These are phyloP conservation scores for Apodemus speciosus DNA, from an alignment of 2,113 vertebrate species.

Conservation along the genomic window DNA sequence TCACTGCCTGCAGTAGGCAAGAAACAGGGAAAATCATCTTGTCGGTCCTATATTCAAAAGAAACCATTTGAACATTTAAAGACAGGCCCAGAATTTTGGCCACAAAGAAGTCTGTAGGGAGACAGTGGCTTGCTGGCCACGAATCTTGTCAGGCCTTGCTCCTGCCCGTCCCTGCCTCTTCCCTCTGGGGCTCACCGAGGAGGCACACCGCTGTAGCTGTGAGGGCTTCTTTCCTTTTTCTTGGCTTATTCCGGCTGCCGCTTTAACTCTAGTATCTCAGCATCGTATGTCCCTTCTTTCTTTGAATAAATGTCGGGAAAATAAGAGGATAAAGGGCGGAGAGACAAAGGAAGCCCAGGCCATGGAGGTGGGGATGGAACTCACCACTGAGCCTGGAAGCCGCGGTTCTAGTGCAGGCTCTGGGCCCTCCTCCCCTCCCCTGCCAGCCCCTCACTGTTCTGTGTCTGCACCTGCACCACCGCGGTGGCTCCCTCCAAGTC, in stretches of 20 bases:
- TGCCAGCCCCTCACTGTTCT: too few relatives aligned
- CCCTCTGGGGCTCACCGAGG: fast-evolving
- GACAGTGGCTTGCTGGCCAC: background rate
- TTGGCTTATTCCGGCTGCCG: background rate
- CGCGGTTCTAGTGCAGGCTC: background rate
- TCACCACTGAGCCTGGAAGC: background rate
- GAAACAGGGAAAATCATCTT: background rate
- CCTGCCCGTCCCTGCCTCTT: background rate
- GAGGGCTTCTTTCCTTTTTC: background rate
- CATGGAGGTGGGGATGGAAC: fast-evolving
- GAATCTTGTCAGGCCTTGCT: background rate
- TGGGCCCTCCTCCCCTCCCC: background rate
- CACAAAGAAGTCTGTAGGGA: background rate
- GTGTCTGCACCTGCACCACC: background rate
- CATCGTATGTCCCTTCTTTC: background rate
- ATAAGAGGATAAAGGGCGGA: background rate
- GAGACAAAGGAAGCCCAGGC: background rate
- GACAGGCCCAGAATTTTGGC: background rate
- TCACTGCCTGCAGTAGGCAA: background rate
- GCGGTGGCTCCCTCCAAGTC: too few relatives aligned
- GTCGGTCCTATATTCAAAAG: background rate
- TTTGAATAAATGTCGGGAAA: background rate
- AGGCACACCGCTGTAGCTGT: background rate
- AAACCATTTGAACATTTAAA: constrained; percentile 28
- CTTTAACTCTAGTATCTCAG: background rate